These are phyloP conservation scores for Cephus runcator DNA, from an alignment of 2,888 invertebrate species.

Conservation along the genomic window DNA sequence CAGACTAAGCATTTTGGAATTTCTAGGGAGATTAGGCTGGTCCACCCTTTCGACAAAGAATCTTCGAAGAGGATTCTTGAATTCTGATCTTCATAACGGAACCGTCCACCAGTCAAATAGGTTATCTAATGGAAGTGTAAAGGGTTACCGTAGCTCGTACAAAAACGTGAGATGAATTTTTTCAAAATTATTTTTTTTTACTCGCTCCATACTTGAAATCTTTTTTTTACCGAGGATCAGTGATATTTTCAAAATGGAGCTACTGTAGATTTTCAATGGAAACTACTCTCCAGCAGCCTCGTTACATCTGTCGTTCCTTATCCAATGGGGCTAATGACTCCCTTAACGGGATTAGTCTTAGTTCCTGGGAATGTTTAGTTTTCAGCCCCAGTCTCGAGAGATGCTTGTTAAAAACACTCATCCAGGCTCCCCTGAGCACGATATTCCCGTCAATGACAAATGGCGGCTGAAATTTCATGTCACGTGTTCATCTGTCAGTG, in stretches of 20 bases:
- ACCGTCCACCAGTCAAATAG: not conserved
- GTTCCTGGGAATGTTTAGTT: conserved; percentile 3
- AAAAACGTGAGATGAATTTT: not conserved
- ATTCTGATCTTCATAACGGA: not conserved
- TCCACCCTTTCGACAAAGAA: conserved; percentile 13
- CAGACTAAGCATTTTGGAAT: conserved; percentile 20
- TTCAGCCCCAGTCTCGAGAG: not conserved
- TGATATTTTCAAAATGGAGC: not conserved
- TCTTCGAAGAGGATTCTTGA: not conserved
- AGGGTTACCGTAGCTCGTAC: not conserved
- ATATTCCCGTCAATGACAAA: not conserved
- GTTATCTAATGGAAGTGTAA: not conserved
- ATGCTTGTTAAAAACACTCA: not conserved
- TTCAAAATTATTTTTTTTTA: not conserved
- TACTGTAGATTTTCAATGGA: not conserved
- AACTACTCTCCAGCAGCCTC: not conserved
- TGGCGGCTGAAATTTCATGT: not conserved
- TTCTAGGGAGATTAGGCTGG: conserved; percentile 38
- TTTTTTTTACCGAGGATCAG: not conserved
- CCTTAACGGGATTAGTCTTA: not conserved
- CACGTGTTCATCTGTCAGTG: not conserved
- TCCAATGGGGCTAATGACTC: not conserved
- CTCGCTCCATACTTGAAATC: not conserved
- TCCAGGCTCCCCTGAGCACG: not conserved
- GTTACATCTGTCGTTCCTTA: not conserved